phyloP scores from a whole-genome alignment of 2,113 vertebrate genomes.

The Petaurus breviceps region DNA sequence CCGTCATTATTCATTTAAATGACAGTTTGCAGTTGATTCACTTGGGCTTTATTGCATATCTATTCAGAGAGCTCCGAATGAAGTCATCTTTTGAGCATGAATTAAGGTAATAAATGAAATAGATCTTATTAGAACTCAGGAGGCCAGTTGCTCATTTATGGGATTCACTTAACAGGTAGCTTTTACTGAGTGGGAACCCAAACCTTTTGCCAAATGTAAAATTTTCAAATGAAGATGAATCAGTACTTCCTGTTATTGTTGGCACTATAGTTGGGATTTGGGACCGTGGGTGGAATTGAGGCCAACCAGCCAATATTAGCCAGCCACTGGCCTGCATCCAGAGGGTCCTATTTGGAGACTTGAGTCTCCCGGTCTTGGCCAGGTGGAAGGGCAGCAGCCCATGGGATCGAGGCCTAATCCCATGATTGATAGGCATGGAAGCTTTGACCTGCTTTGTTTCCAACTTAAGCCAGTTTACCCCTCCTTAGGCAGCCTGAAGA shows the following conservation, averaged over 20 bases:
- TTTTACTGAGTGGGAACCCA: background rate
- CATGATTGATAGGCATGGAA: background rate
- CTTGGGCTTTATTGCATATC: background rate
- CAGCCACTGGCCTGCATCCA: background rate
- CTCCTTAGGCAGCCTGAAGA: background rate
- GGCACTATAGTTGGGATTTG: background rate
- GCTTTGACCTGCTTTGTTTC: background rate
- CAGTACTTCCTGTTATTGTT: background rate
- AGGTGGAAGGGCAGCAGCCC: background rate
- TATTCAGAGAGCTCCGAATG: background rate
- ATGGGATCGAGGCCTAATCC: background rate
- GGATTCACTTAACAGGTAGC: background rate
- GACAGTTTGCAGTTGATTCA: background rate
- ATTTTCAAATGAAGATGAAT: background rate
- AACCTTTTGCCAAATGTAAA: background rate
- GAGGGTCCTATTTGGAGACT: background rate
- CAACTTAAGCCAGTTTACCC: background rate
- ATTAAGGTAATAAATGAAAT: background rate
- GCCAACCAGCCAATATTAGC: background rate
- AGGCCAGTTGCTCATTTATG: background rate
- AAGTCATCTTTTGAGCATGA: background rate
- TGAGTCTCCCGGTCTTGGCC: background rate
- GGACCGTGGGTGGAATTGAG: background rate
- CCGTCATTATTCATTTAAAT: background rate
- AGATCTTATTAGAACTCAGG: background rate